phyloP scores from a whole-genome alignment of 2,888 invertebrate genomes.

The Ophraella communa region DNA sequence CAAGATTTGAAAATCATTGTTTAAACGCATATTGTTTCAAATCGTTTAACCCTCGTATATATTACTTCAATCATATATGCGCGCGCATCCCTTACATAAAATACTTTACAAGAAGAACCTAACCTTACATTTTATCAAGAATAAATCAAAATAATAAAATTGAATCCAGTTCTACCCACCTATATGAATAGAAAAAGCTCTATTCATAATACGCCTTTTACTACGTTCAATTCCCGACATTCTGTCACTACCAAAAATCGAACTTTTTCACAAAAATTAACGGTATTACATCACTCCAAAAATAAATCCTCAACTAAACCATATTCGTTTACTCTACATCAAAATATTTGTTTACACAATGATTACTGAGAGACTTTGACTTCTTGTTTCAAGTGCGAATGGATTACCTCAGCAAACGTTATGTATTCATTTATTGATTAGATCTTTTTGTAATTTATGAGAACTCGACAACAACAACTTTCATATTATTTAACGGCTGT shows the following conservation, averaged over 20 bases:
- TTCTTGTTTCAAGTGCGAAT: neutral
- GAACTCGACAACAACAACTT: neutral
- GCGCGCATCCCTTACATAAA: neutral
- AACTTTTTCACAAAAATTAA: neutral
- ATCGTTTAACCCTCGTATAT: neutral
- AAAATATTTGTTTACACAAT: neutral
- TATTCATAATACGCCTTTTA: slow-evolving; percentile 18
- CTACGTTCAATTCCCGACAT: slow-evolving; percentile 10
- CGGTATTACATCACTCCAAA: neutral
- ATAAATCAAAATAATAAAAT: neutral
- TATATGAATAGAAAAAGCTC: slow-evolving; percentile 29
- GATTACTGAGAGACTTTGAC: neutral
- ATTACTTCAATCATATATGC: neutral
- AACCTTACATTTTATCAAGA: neutral
- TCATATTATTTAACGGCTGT: neutral
- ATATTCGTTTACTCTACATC: neutral
- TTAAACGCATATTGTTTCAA: neutral
- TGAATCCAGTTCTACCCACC: no score
- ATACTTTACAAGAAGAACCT: neutral
- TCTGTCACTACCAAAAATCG: neutral
- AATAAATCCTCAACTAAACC: neutral
- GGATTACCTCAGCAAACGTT: neutral
- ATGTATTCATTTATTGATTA: neutral
- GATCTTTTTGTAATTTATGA: neutral
- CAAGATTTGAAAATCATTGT: neutral